Evolutionary conservation across 2,888 invertebrate genomes (phyloP).

Genomic region (Lathronympha strigana): DNA sequence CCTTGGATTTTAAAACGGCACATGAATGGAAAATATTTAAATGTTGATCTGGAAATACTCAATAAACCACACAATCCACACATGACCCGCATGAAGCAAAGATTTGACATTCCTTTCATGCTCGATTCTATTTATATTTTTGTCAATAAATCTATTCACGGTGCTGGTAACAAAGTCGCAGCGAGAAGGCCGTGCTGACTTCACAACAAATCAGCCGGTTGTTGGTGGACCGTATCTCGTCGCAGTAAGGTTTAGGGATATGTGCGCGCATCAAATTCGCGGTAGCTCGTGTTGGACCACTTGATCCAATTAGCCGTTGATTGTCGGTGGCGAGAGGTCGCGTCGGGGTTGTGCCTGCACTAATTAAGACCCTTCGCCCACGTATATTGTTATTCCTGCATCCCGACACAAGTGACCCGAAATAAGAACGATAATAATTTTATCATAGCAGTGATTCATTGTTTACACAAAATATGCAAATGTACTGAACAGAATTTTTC

Average conservation of each 20-base stretch:
- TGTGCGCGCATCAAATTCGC: constrained; percentile 60
- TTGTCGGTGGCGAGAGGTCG: constrained; percentile 78
- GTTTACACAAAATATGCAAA: constrained; percentile 54
- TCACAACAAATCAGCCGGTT: neutral
- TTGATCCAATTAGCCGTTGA: constrained; percentile 79
- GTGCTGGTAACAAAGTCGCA: constrained; percentile 20
- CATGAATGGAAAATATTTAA: constrained; percentile 37
- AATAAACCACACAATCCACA: constrained; percentile 38
- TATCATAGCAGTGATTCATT: constrained; percentile 39
- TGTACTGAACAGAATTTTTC: constrained; percentile 61
- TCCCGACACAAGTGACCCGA: constrained; percentile 46
- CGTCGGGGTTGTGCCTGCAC: constrained; percentile 71
- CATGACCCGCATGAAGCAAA: constrained; percentile 38
- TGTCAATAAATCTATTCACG: constrained; percentile 38
- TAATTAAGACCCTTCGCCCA: constrained; percentile 77
- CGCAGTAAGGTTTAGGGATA: neutral
- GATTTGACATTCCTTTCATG: constrained; percentile 41
- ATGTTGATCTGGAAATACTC: constrained; percentile 32
- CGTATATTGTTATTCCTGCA: constrained; percentile 60
- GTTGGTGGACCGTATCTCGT: neutral
- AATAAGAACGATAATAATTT: constrained; percentile 20
- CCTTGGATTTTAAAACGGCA: constrained; percentile 31
- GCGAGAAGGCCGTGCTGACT: constrained; percentile 8
- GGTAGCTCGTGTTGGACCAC: constrained; percentile 65
- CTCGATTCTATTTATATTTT: constrained; percentile 38